These are phyloP conservation scores for Erynnis tages DNA, from an alignment of 2,888 invertebrate species.

Conservation along the genomic window DNA sequence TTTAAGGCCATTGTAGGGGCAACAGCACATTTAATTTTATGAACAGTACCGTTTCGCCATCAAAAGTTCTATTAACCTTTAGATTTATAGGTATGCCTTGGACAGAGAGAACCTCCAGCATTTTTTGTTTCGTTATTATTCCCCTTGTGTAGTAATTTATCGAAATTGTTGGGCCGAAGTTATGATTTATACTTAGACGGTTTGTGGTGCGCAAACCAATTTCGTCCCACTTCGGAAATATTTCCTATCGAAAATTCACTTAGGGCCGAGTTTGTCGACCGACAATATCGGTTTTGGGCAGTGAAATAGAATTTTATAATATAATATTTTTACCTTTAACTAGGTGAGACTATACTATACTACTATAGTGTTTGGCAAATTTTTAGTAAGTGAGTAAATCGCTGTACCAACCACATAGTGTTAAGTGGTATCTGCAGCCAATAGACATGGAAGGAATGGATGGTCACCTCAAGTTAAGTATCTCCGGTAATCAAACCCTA, in stretches of 20 bases:
- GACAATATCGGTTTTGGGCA: slow-evolving; percentile 10
- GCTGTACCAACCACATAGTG: too few species aligned
- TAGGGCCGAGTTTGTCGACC: slow-evolving; percentile 32
- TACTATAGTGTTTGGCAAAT: too few species aligned
- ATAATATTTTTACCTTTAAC: background rate
- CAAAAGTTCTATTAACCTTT: background rate
- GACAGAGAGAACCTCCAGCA: background rate
- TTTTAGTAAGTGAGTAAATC: too few species aligned
- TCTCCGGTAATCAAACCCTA: too few species aligned
- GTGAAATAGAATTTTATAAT: slow-evolving; percentile 32
- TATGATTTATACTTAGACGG: slow-evolving; percentile 54
- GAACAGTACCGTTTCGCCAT: background rate
- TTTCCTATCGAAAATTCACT: slow-evolving; percentile 38
- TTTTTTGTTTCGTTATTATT: slow-evolving; percentile 49
- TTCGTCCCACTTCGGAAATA: slow-evolving; percentile 38
- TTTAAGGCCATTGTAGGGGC: too few species aligned
- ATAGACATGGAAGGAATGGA: too few species aligned
- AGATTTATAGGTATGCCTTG: background rate
- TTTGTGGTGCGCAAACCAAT: slow-evolving; percentile 45
- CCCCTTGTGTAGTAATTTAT: slow-evolving; percentile 52
- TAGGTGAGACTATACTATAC: too few species aligned
- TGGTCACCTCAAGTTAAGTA: too few species aligned
- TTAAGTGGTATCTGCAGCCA: too few species aligned
- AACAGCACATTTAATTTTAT: too few species aligned
- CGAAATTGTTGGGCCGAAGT: slow-evolving; percentile 50